Conservation (phyloP, 2,797 vertebrate species). For the Hydrolagus colliei region DNA sequence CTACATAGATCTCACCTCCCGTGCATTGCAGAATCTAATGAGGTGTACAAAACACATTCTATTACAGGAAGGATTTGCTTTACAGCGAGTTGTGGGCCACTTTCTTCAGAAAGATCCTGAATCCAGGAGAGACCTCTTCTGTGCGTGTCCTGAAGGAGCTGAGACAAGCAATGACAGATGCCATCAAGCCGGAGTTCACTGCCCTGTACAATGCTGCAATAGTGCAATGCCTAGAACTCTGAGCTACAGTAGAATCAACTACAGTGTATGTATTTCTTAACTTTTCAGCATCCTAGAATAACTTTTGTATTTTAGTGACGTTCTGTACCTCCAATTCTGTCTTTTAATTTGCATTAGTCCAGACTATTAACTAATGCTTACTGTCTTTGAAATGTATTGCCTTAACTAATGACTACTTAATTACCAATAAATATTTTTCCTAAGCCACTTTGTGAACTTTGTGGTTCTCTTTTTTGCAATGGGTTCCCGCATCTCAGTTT, state of each 20-base stretch:
- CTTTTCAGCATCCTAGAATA: background rate
- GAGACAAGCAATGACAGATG: conserved; percentile 1
- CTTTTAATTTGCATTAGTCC: background rate
- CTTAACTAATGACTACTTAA: no score
- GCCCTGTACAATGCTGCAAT: background rate
- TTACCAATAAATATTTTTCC: no score
- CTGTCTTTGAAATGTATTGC: background rate
- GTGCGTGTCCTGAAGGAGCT: background rate
- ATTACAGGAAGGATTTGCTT: background rate
- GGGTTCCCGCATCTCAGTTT: no score
- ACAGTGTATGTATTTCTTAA: background rate
- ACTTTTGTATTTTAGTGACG: background rate
- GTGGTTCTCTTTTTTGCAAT: no score
- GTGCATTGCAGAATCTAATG: no score
- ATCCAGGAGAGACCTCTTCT: background rate
- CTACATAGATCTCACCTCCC: no score
- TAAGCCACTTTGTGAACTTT: no score
- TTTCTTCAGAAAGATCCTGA: conserved; percentile 27
- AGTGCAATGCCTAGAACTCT: background rate
- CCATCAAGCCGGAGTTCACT: background rate
- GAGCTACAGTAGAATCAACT: no score
- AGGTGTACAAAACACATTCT: no score
- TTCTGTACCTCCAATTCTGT: background rate
- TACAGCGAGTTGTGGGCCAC: background rate
- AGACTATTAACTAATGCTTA: background rate